Conservation (phyloP, 2,113 vertebrate genomes). For the Thermophis baileyi region DNA sequence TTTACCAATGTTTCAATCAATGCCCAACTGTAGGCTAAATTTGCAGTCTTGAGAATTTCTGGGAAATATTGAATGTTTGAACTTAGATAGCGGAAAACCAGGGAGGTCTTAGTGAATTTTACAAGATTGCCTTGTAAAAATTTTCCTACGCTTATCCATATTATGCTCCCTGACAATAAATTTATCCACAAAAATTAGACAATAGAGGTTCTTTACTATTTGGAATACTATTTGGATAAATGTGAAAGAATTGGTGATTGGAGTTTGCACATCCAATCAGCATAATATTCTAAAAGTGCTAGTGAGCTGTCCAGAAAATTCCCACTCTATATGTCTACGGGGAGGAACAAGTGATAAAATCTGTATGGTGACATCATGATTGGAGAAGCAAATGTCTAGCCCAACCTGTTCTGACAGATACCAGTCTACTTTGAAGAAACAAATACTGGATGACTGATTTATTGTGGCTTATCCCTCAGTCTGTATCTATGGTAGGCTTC, state of each 20-base stretch:
- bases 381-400: not conserved
- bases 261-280: not conserved
- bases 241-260: not conserved
- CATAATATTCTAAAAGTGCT: not conserved
- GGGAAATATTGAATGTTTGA: not conserved
- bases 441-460: not conserved
- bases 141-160: not conserved
- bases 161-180: not conserved
- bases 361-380: not conserved
- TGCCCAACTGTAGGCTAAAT: not conserved
- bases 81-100: not conserved
- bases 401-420: not conserved
- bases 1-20: not conserved
- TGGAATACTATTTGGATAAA: not conserved
- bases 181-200: not conserved
- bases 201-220: not conserved
- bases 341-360: not conserved
- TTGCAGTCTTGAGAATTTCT: not conserved
- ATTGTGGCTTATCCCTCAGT: not conserved
- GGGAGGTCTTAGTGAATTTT: not conserved
- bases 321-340: not conserved
- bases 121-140: not conserved
- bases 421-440: not conserved
- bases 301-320: not conserved
- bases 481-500: not conserved